Percentiles rank a stretch among this genome's conserved stretches.
Conservation (phyloP, 2,888 invertebrate genomes). For the Pristionchus maxplancki region DNA sequence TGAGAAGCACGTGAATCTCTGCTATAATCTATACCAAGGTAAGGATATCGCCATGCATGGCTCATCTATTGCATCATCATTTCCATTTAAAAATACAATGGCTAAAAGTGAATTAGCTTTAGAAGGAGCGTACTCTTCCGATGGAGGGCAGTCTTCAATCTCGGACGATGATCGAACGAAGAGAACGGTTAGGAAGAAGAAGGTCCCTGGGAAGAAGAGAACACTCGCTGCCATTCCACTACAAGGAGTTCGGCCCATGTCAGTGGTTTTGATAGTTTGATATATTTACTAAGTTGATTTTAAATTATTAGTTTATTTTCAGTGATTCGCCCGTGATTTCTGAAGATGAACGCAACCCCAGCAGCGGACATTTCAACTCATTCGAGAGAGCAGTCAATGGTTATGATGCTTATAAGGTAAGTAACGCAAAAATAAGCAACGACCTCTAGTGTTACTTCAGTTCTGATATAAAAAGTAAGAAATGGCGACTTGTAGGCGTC, state of each 20-base stretch:
- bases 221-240: slow-evolving; percentile 58
- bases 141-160: slow-evolving; percentile 1
- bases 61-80: too few species aligned
- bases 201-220: slow-evolving; percentile 62
- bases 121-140: slow-evolving; percentile 46
- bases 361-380: slow-evolving; percentile 57
- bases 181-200: slow-evolving; percentile 58
- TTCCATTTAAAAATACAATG: too few species aligned
- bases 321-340: slow-evolving; percentile 23
- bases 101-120: neutral
- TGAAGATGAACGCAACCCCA: slow-evolving; percentile 51
- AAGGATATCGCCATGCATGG: neutral
- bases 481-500: slow-evolving; percentile 56
- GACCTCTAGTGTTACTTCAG: too few species aligned
- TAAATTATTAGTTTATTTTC: neutral
- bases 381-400: slow-evolving; percentile 68
- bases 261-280: neutral
- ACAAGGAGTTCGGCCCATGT: neutral
- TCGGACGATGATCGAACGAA: slow-evolving; percentile 14
- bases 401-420: slow-evolving; percentile 60
- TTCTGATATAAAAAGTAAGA: too few species aligned
- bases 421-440: too few species aligned
- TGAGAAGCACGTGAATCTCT: slow-evolving; percentile 61
- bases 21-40: slow-evolving; percentile 54
- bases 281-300: neutral